Base-by-base conservation (phyloP, 2,113 vertebrate genomes). In the Redunca redunca region DNA sequence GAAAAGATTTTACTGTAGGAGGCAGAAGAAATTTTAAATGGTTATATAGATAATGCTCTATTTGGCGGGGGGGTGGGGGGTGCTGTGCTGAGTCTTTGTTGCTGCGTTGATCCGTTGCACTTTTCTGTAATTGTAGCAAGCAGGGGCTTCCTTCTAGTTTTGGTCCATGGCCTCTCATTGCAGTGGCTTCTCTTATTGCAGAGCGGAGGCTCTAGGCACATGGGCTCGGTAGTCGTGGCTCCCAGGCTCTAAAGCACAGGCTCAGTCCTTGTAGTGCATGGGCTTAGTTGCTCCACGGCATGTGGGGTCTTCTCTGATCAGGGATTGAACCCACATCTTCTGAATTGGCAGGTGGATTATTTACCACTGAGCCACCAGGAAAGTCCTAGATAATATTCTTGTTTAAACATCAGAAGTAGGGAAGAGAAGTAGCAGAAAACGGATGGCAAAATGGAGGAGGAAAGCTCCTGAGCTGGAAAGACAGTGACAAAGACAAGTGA, bases 61-160 rank as follows among this genome's bases (percentile, higher is more conserved):
- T 71, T 36, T 71, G 17, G 17, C 1, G 0, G 60, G 3, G 28
- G 60, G 0, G 25, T 2, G 15, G 2, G 62, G 30, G 2, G 2
- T 64, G 62, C 71, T 25, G 12, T 77, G 36, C 23, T 43, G 71
- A 74, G 36, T 43, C 36, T 77, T 14, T 0, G 0, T 43, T 14
- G 36, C 71, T 25, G 36, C 25, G 5, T 43, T 40, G 40, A 40
- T 40, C 40, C 40, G 3, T 40, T 40, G 13, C 19, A 13, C 12
- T 77, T 77, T 26, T 26, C 71, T 77, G 21, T 7, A 14, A 1
- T 26, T 43, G 40, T 7, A 2, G 12, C 36, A 3, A 26, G 5
- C 71, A 43, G 36, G 23, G 71, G 40, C 71, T 13, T 43, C 36
- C 71, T 43, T 26, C 23, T 26, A 43, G 71, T 43, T 77, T 43